phyloP scores from a whole-genome alignment of 2,113 vertebrate genomes.

The Eira barbara region DNA sequence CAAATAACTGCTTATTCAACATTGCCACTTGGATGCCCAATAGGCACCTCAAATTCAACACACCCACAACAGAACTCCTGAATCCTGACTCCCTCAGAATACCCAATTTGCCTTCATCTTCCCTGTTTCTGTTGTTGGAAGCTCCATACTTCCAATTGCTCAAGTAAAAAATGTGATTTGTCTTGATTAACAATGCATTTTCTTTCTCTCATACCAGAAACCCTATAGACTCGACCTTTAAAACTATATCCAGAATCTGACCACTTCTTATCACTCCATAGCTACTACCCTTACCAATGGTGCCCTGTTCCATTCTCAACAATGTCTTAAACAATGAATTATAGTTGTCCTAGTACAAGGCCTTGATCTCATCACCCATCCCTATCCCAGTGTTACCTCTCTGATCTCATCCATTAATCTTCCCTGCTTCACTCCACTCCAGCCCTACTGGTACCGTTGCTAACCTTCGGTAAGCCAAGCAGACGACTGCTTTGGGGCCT shows the following conservation, averaged over 20 bases:
- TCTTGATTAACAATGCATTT: not conserved
- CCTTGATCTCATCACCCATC: rapidly evolving
- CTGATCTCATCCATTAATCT: not conserved
- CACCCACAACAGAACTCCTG: not conserved
- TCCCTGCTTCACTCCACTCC: not conserved
- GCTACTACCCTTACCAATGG: not conserved
- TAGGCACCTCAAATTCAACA: not conserved
- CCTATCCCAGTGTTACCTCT: not conserved
- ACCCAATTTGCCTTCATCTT: not conserved
- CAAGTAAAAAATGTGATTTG: not conserved
- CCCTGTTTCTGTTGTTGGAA: not conserved
- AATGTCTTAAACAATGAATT: not conserved
- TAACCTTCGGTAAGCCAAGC: not conserved
- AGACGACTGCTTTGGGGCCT: not conserved
- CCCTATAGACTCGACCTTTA: not conserved
- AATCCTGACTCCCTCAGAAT: not conserved
- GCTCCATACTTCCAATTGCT: not conserved
- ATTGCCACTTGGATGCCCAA: not conserved
- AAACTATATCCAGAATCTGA: not conserved
- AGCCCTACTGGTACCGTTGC: not conserved
- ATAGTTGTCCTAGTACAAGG: not conserved
- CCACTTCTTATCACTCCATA: not conserved
- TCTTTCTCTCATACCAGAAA: not conserved
- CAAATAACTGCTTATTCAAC: not conserved
- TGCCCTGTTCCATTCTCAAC: not conserved